These are phyloP conservation scores for Archivesica marissinica DNA, from an alignment of 1,140 invertebrate genomes.

Conservation along the genomic window DNA sequence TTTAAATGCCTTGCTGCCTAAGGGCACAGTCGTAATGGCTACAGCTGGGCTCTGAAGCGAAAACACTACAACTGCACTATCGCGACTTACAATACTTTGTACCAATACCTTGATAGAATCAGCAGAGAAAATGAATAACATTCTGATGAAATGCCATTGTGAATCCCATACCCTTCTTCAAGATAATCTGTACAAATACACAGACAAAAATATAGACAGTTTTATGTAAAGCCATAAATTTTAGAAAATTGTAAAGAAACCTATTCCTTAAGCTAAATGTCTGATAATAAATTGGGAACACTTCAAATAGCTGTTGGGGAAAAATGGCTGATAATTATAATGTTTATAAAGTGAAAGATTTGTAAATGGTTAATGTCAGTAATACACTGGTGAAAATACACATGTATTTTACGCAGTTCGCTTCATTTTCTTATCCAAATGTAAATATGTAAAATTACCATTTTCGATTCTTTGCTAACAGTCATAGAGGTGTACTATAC, in stretches of 20 bases:
- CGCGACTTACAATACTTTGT: too few species aligned
- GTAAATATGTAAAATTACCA: too few species aligned
- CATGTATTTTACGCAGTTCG: too few species aligned
- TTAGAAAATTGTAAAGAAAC: conserved; percentile 51
- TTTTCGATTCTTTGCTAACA: too few species aligned
- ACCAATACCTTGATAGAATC: too few species aligned
- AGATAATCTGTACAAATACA: background rate
- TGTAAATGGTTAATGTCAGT: conserved; percentile 28
- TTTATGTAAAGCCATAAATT: conserved; percentile 53
- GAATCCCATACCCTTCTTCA: background rate
- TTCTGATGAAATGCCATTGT: background rate
- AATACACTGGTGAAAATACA: background rate
- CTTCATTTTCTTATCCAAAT: too few species aligned
- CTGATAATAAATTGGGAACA: conserved; percentile 59
- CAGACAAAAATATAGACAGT: conserved; percentile 13
- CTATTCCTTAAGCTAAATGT: conserved; percentile 53
- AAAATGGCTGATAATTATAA: conserved; percentile 55
- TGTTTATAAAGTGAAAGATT: conserved; percentile 25
- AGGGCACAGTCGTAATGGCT: too few species aligned
- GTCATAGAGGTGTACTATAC: too few species aligned
- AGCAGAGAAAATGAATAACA: background rate
- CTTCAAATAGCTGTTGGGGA: conserved; percentile 55
- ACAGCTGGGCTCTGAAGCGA: too few species aligned
- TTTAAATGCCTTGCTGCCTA: too few species aligned
- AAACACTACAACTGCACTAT: too few species aligned